phyloP scores from a whole-genome alignment of 2,888 invertebrate genomes.

The Meta bourneti region DNA sequence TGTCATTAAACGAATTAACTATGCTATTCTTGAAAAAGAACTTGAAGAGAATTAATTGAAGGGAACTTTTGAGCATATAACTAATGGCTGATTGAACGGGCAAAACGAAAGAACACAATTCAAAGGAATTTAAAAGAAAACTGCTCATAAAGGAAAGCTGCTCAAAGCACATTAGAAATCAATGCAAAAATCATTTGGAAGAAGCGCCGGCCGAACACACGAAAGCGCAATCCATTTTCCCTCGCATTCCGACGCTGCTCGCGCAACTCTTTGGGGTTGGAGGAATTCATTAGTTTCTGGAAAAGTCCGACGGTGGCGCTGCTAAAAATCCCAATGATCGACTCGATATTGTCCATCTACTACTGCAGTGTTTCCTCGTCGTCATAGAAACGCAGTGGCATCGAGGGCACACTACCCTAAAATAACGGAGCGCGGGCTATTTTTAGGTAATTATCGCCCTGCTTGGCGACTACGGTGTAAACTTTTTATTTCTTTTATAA shows the following conservation, averaged over 20 bases:
- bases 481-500: slow-evolving; percentile 33
- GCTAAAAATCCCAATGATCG: slow-evolving; percentile 75
- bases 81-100: too few relatives aligned
- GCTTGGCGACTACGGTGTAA: slow-evolving; percentile 26
- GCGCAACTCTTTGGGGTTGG: slow-evolving; percentile 70
- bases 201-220: neutral
- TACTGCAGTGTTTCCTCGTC: slow-evolving; percentile 75
- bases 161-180: slow-evolving; percentile 23
- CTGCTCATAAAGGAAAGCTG: neutral
- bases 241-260: slow-evolving; percentile 44
- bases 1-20: too few relatives aligned
- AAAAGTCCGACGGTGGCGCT: slow-evolving; percentile 76
- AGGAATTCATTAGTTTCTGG: slow-evolving; percentile 74
- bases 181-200: slow-evolving; percentile 40
- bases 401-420: slow-evolving; percentile 72
- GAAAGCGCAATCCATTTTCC: slow-evolving; percentile 38
- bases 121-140: neutral
- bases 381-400: slow-evolving; percentile 67
- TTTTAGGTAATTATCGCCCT: slow-evolving; percentile 26
- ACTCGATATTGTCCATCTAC: slow-evolving; percentile 76
- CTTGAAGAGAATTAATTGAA: too few relatives aligned
- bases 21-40: too few relatives aligned
- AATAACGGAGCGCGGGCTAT: slow-evolving; percentile 51
- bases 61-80: too few relatives aligned
- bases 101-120: too few relatives aligned